A percentile compares a stretch with the other conserved stretches of the same genome.
These are phyloP conservation scores for Pseudorectes ferrugineus DNA, from an alignment of 2,113 vertebrate genomes.

Conservation along the genomic window DNA sequence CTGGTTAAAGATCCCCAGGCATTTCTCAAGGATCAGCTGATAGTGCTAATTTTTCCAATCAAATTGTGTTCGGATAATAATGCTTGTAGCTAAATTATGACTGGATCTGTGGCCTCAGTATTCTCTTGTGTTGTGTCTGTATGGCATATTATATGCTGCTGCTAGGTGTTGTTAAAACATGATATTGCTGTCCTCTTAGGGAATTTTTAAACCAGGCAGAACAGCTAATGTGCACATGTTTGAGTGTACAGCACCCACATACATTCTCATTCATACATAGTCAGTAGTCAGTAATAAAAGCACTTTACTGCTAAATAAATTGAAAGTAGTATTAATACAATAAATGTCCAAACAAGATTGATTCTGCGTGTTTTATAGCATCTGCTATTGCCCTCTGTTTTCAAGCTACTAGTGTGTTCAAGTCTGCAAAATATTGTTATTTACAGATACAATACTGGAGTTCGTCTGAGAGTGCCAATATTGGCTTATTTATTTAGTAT, in stretches of 20 bases:
- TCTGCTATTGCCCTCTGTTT: neutral
- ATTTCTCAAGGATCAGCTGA: neutral
- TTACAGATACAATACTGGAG: slow-evolving; percentile 11
- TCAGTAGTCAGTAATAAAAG: slow-evolving; percentile 35
- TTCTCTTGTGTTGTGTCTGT: neutral
- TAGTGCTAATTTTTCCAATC: neutral
- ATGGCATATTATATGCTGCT: neutral
- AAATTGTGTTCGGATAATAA: neutral
- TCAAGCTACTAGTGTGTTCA: slow-evolving; percentile 16
- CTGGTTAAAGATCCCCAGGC: neutral
- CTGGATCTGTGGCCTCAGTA: neutral
- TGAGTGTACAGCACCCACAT: neutral
- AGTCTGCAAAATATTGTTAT: slow-evolving; percentile 12
- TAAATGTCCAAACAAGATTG: slow-evolving; percentile 21
- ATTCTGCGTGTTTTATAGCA: slow-evolving; percentile 1
- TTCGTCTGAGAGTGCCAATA: neutral
- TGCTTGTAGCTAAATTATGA: neutral
- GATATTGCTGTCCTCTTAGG: neutral
- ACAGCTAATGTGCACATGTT: neutral
- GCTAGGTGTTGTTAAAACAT: neutral
- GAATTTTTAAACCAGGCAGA: neutral
- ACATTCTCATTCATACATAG: neutral
- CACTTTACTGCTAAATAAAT: slow-evolving; percentile 37
- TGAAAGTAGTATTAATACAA: slow-evolving; percentile 21
- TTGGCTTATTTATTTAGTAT: neutral